phyloP scores from a whole-genome alignment of 2,888 invertebrate species.

The Cheilosia scutellata region DNA sequence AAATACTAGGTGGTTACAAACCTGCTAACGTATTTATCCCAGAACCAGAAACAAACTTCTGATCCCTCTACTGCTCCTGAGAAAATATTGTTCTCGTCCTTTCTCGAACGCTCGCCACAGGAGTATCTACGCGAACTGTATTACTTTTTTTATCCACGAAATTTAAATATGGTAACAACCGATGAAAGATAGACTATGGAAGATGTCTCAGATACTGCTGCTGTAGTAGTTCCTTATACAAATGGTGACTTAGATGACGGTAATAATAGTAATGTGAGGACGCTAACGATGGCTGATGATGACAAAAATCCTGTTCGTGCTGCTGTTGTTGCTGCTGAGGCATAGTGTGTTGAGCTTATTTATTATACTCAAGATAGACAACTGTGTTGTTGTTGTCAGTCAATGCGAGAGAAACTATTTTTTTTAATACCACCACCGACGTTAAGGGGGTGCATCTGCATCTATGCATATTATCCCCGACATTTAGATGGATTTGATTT shows the following conservation, averaged over 20 bases:
- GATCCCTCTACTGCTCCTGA: slow-evolving; percentile 26
- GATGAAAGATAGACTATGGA: slow-evolving; percentile 31
- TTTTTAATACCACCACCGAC: background rate
- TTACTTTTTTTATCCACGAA: slow-evolving; percentile 40
- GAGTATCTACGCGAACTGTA: slow-evolving; percentile 44
- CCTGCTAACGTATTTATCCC: slow-evolving; percentile 38
- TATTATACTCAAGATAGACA: background rate
- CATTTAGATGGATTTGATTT: slow-evolving; percentile 13
- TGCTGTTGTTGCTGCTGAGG: slow-evolving; percentile 63
- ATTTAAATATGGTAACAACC: slow-evolving; percentile 26
- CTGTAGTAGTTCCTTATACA: slow-evolving; percentile 47
- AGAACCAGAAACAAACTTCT: slow-evolving; percentile 37
- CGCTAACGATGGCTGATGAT: slow-evolving; percentile 68
- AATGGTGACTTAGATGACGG: slow-evolving; percentile 70
- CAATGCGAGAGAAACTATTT: slow-evolving; percentile 24
- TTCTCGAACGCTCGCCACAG: slow-evolving; percentile 51
- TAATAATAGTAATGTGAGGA: slow-evolving; percentile 69
- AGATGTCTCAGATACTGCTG: slow-evolving; percentile 31
- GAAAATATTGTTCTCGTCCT: slow-evolving; percentile 7
- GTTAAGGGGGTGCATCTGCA: slow-evolving; percentile 31
- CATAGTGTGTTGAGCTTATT: slow-evolving; percentile 66
- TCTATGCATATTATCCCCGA: slow-evolving; percentile 18
- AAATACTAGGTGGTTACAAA: background rate
- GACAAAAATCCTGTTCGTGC: slow-evolving; percentile 65
- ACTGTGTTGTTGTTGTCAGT: slow-evolving; percentile 54